These are phyloP conservation scores for Gymnobelideus leadbeateri DNA, from an alignment of 2,113 vertebrate genomes.

Conservation along the genomic window DNA sequence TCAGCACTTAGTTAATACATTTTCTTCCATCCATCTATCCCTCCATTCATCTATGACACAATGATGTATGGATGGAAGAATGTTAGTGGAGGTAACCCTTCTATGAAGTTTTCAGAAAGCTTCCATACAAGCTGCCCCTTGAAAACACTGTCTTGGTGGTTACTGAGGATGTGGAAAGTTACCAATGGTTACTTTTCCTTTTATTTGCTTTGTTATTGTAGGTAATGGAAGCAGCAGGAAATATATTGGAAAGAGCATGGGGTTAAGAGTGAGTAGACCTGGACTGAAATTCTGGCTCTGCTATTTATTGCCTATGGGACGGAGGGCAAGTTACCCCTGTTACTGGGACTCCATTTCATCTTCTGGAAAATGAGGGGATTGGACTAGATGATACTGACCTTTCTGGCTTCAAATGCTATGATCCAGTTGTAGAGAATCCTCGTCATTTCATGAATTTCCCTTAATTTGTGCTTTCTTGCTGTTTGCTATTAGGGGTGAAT, in stretches of 20 bases:
- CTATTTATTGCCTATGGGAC: not conserved
- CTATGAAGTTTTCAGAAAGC: not conserved
- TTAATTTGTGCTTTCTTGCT: not conserved
- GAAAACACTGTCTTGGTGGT: not conserved
- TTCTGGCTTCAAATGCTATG: not conserved
- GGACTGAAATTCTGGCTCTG: not conserved
- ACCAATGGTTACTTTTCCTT: no score
- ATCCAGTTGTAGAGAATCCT: not conserved
- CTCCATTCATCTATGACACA: no score
- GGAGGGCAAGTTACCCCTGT: not conserved
- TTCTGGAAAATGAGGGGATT: not conserved
- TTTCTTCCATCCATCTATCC: no score
- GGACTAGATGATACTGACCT: not conserved
- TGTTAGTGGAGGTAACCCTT: not conserved
- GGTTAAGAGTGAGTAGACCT: no score
- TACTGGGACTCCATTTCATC: slow-evolving; percentile 21
- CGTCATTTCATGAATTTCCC: not conserved
- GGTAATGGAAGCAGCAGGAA: not conserved
- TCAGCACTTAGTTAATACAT: no score
- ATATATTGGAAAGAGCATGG: not conserved
- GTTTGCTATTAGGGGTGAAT: not conserved
- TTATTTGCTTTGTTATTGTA: not conserved
- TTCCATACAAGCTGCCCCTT: not conserved
- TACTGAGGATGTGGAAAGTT: not conserved
- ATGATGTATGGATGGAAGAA: no score